A percentile compares a stretch with the other conserved stretches of the same genome.
Conservation (phyloP, 1,140 invertebrate genomes). For the Archivesica marissinica region DNA sequence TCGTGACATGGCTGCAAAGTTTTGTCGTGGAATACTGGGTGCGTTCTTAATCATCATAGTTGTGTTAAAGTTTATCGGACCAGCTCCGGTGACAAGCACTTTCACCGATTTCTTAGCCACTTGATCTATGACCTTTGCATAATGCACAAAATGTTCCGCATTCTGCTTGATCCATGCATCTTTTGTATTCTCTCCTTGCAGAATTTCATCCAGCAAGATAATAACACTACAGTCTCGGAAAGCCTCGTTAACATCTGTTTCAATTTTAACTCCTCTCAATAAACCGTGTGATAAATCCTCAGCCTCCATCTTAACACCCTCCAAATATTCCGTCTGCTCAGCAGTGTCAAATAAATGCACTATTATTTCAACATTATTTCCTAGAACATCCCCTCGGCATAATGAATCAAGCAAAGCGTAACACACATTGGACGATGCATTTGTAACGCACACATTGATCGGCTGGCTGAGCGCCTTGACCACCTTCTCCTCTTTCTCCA, state of each 20-base stretch:
- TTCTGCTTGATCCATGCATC: slow-evolving; percentile 77
- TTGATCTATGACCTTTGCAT: slow-evolving; percentile 78
- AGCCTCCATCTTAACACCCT: slow-evolving; percentile 79
- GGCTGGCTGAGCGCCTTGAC: slow-evolving; percentile 74
- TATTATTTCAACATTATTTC: slow-evolving; percentile 74
- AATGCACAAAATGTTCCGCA: slow-evolving; percentile 73
- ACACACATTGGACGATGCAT: slow-evolving; percentile 72
- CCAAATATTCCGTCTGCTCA: slow-evolving; percentile 67
- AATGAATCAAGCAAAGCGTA: slow-evolving; percentile 76
- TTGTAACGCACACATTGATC: slow-evolving; percentile 81
- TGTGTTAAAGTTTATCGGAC: slow-evolving; percentile 80
- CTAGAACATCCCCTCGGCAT: slow-evolving; percentile 79
- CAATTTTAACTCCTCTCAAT: slow-evolving; percentile 73
- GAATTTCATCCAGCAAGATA: slow-evolving; percentile 80
- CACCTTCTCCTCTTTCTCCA: slow-evolving; percentile 76
- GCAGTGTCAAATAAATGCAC: slow-evolving; percentile 73
- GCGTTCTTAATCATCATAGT: slow-evolving; percentile 79
- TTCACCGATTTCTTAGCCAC: slow-evolving; percentile 74
- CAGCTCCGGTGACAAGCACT: slow-evolving; percentile 78
- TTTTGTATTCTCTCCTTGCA: slow-evolving; percentile 63
- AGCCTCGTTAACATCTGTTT: slow-evolving; percentile 74
- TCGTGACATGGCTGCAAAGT: slow-evolving; percentile 78
- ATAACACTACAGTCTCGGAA: slow-evolving; percentile 78
- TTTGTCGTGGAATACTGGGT: slow-evolving; percentile 76
- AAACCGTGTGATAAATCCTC: slow-evolving; percentile 77